phyloP scores from a whole-genome alignment of 1,140 invertebrate species.

The Microplitis mediator region DNA sequence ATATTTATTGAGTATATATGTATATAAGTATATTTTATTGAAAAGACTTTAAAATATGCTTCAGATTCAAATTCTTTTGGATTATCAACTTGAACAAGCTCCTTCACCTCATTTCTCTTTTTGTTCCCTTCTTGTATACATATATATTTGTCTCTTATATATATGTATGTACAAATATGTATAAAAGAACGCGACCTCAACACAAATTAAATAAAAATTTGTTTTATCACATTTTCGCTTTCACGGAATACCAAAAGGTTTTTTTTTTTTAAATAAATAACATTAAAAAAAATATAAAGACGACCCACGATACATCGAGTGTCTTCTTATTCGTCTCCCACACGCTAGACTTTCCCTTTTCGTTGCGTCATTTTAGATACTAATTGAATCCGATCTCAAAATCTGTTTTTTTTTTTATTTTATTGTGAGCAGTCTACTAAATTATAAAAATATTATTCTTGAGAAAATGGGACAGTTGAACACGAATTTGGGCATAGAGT shows the following conservation, averaged over 20 bases:
- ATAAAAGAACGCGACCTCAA: background rate
- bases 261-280: background rate
- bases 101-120: background rate
- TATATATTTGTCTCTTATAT: background rate
- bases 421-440: too few species aligned
- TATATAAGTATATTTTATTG: background rate
- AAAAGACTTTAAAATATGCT: background rate
- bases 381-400: too few species aligned
- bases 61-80: background rate
- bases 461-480: too few species aligned
- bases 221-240: slow-evolving; percentile 16
- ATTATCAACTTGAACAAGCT: background rate
- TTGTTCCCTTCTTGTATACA: background rate
- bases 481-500: too few species aligned
- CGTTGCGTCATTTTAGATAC: too few species aligned
- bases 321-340: background rate
- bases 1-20: background rate
- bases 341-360: background rate
- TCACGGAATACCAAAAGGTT: slow-evolving; percentile 1
- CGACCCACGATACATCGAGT: background rate
- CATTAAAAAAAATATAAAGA: too few species aligned
- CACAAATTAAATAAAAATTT: background rate
- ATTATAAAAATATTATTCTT: too few species aligned
- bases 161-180: background rate
- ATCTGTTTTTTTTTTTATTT: too few species aligned